Evolutionary conservation across 2,113 vertebrate species (phyloP).

Genomic region (Notothenia coriiceps): DNA sequence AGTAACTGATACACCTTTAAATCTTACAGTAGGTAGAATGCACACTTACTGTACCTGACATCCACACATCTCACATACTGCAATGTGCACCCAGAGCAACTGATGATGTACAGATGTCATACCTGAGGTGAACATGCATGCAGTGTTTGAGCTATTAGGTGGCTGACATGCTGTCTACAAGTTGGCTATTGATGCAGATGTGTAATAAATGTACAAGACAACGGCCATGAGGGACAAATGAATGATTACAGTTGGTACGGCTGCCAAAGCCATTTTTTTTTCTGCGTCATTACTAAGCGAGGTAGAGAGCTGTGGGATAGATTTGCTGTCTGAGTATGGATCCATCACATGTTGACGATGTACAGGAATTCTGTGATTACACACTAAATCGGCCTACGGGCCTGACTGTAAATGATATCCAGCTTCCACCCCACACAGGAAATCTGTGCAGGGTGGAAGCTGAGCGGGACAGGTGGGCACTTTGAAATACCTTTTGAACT

Average conservation of each 20-base stretch:
- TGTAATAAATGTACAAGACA: slow-evolving; percentile 49
- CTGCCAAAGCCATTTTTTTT: slow-evolving; percentile 59
- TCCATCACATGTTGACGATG: slow-evolving; percentile 54
- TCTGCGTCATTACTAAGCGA: slow-evolving; percentile 46
- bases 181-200: slow-evolving; percentile 51
- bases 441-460: slow-evolving; percentile 17
- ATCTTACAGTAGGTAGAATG: slow-evolving; percentile 39
- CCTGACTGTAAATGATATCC: slow-evolving; percentile 71
- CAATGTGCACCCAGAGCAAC: slow-evolving; percentile 21
- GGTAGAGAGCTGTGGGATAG: slow-evolving; percentile 35
- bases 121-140: slow-evolving; percentile 32
- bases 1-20: slow-evolving; percentile 65
- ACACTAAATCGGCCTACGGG: slow-evolving; percentile 46
- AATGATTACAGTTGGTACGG: slow-evolving; percentile 52
- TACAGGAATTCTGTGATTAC: slow-evolving; percentile 74
- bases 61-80: slow-evolving; percentile 45
- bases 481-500: slow-evolving; percentile 62
- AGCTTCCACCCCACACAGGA: slow-evolving; percentile 9
- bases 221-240: slow-evolving; percentile 49
- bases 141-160: slow-evolving; percentile 43
- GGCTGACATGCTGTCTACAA: slow-evolving; percentile 49
- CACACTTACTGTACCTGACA: slow-evolving; percentile 49
- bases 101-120: slow-evolving; percentile 54
- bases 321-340: slow-evolving; percentile 48
- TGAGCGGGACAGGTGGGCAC: slow-evolving; percentile 52